Evolutionary conservation across 2,888 invertebrate species (phyloP), one percentile per base, ranked within the genome.

Genomic region (Mythimna albipuncta): DNA sequence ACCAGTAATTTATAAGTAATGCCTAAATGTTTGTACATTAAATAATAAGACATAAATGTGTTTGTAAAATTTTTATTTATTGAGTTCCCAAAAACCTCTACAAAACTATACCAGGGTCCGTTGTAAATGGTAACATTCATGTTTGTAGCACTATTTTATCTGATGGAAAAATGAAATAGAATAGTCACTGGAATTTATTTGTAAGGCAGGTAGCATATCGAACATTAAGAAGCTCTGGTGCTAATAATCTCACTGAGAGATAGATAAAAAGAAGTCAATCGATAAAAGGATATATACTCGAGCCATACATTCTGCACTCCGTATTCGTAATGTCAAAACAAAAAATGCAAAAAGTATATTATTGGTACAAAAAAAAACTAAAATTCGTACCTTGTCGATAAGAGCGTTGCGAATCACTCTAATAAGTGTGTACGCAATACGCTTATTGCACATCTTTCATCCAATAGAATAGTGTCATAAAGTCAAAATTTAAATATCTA

Each of bases 81-180:
- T 94, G 91, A 93, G 89, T 95, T 93, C 93, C 93, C 94, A 94
- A 94, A 95, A 94, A 94, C 94, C 93, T 92, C 95, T 96, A 96
- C 95, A 96, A 96, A 96, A 96, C 94, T 95, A 96, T 95, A 94
- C 91, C 93, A 91, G 93, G 91, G 90, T 94, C 90, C 91, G 86
- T 89, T 93, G 92, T 90, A 88, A 93, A 92, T 90, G 91, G 89
- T 94, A 93, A 93, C 90, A 91, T 92, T 91, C 75, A 89, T 81
- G 89, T 79, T 64, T 11, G 89, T 91, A 89, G 86, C 86, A 85
- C 85, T 87, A 89, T 87, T 75, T 79, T 61, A 77, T 78, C 63
- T 75, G 66, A 52, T 78, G 85, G 82, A 87, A 88, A 89, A 90
- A 89, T 84, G 85, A 81, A 84, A 75, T 81, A 85, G 81, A 89